Evolutionary conservation across 2,113 vertebrate species (phyloP).

Genomic region (Eolophus roseicapilla): DNA sequence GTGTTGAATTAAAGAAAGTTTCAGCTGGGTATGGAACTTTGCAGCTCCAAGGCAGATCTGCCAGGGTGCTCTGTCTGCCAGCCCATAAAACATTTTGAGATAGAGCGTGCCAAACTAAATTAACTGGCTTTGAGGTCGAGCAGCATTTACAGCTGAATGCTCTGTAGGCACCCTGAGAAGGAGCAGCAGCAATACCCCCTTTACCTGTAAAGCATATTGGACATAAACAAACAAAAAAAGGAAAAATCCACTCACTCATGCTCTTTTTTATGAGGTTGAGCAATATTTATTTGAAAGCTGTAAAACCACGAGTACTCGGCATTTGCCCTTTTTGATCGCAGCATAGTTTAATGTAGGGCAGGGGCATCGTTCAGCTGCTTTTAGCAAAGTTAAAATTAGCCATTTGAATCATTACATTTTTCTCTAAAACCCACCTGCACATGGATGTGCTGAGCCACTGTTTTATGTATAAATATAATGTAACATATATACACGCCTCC

Average conservation of each 20-base stretch:
- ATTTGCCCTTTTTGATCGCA: background rate
- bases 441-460: background rate
- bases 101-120: background rate
- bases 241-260: background rate
- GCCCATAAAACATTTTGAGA: background rate
- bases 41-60: background rate
- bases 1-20: background rate
- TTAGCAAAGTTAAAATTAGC: background rate
- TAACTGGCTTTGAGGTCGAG: background rate
- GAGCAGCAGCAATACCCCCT: background rate
- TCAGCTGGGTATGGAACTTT: background rate
- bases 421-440: background rate
- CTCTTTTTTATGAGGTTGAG: background rate
- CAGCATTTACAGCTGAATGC: background rate
- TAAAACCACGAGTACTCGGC: slow-evolving; percentile 9
- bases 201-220: background rate
- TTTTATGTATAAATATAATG: background rate
- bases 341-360: background rate
- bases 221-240: background rate
- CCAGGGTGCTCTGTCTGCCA: background rate
- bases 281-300: slow-evolving; percentile 14
- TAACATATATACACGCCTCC: background rate
- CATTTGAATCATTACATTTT: background rate
- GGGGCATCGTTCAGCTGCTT: background rate
- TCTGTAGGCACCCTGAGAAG: background rate